Percentiles rank a stretch among this genome's conserved stretches.
Conservation (phyloP, 2,113 vertebrate species). For the Saiga tatarica region DNA sequence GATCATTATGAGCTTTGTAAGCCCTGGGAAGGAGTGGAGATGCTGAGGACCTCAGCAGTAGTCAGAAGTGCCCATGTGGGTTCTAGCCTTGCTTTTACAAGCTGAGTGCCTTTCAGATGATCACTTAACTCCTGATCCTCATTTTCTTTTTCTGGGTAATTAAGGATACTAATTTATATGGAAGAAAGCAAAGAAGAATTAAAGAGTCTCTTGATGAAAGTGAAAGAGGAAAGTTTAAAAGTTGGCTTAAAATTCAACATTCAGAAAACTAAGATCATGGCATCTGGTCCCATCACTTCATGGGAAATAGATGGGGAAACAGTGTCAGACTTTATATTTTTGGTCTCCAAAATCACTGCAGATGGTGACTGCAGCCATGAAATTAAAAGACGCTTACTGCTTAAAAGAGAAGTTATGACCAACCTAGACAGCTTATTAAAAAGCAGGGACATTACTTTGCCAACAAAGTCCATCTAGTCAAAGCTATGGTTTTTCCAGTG, state of each 20-base stretch:
- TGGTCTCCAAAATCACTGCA: background rate
- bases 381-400: background rate
- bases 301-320: background rate
- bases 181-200: background rate
- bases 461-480: background rate
- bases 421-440: background rate
- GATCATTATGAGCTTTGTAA: background rate
- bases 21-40: background rate
- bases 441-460: background rate
- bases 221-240: background rate
- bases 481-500: background rate
- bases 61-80: background rate
- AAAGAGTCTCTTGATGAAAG: background rate
- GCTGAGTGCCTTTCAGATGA: background rate
- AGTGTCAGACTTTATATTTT: background rate
- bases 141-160: conserved; percentile 7
- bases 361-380: background rate
- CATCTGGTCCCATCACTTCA: background rate
- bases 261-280: background rate
- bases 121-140: background rate
- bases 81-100: background rate
- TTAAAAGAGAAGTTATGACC: background rate
- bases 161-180: background rate
- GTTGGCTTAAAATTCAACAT: background rate
- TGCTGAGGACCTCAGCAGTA: background rate